These are phyloP conservation scores for Panthera leo DNA, from an alignment of 2,113 vertebrate species.

Conservation along the genomic window DNA sequence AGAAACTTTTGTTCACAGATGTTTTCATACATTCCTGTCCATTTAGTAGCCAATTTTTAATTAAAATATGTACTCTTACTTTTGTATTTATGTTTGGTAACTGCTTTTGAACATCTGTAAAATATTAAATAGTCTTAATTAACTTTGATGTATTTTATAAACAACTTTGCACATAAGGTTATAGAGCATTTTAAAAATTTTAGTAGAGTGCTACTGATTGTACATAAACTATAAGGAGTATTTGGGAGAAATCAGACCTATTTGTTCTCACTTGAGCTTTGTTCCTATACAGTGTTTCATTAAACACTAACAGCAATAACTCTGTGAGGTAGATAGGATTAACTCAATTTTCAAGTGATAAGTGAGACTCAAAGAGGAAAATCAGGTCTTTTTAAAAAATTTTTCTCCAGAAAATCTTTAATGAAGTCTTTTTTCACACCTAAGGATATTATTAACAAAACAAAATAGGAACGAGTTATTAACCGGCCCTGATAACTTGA, in stretches of 20 bases:
- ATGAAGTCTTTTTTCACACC: no score
- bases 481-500: no score
- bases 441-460: no score
- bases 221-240: neutral
- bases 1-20: neutral
- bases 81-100: neutral
- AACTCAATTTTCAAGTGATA: neutral
- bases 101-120: neutral
- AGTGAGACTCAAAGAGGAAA: neutral
- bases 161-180: neutral
- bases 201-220: neutral
- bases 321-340: neutral
- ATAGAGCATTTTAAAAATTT: neutral
- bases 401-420: no score
- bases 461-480: no score
- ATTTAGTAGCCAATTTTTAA: neutral
- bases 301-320: neutral
- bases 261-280: neutral
- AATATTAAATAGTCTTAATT: constrained; percentile 5
- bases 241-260: neutral
- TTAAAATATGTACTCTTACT: neutral
- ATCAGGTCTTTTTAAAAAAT: no score
- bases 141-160: constrained; percentile 10
- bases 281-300: neutral
- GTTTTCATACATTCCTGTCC: neutral